phyloP scores from a whole-genome alignment of 2,888 invertebrate species.

The Troglohyphantes excavatus region DNA sequence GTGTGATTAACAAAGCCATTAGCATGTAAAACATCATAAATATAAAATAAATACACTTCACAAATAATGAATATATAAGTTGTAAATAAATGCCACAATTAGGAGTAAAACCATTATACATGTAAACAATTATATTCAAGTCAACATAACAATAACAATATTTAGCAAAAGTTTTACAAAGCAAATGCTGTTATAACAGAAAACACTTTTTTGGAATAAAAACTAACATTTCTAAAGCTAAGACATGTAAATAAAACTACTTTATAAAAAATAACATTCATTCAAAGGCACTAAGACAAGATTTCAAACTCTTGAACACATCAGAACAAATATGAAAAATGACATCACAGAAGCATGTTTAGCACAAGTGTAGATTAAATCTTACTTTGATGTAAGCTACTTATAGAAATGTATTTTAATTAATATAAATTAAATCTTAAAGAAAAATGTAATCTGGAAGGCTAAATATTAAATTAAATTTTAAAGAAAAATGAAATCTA shows the following conservation, averaged over 20 bases:
- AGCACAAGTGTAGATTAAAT: neutral
- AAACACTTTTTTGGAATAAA: neutral
- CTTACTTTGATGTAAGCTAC: no score
- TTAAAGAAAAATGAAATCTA: no score
- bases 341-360: neutral
- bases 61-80: neutral
- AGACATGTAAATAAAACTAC: neutral
- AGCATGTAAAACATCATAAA: no score
- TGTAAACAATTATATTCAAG: no score
- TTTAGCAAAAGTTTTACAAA: neutral
- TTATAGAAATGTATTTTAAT: no score
- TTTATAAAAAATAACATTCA: slow-evolving; percentile 28
- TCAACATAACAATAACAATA: neutral
- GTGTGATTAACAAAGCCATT: no score
- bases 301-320: slow-evolving; percentile 6
- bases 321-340: neutral
- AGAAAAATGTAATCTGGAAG: no score
- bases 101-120: no score
- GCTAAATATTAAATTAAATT: no score
- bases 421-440: no score
- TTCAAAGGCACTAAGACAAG: slow-evolving; percentile 46
- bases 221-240: neutral
- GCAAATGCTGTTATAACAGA: neutral
- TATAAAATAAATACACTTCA: neutral
- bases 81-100: neutral